Evolutionary conservation across 1,140 invertebrate species (phyloP).

Genomic region (Pseudobourletiella spinata): DNA sequence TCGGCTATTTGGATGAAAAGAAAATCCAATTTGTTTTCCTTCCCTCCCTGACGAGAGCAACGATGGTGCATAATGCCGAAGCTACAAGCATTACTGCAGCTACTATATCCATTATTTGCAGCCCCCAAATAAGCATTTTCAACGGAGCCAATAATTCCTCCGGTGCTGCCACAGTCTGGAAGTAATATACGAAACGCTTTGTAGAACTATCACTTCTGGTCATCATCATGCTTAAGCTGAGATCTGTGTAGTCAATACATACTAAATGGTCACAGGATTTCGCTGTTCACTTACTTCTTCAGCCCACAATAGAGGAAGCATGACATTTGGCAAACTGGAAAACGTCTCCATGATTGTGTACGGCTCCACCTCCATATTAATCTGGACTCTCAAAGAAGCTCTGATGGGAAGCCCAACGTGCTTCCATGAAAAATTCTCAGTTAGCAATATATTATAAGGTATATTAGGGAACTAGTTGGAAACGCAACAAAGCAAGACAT

Average conservation of each 20-base stretch:
- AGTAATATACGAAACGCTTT: not conserved
- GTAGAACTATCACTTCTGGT: not conserved
- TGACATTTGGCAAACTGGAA: conserved; percentile 42
- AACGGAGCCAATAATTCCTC: conserved; percentile 15
- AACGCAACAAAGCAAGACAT: too few relatives aligned
- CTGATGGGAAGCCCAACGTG: conserved; percentile 45
- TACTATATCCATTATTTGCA: conserved; percentile 1
- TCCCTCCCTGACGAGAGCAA: conserved; percentile 13
- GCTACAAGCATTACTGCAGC: not conserved
- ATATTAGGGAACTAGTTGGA: too few relatives aligned
- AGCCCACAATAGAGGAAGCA: conserved; percentile 49
- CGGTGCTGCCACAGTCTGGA: conserved; percentile 15
- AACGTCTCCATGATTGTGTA: conserved; percentile 41
- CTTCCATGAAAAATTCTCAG: too few relatives aligned
- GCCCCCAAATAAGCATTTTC: conserved; percentile 3
- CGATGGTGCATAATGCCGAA: not conserved
- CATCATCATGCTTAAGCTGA: too few relatives aligned
- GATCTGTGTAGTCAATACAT: too few relatives aligned
- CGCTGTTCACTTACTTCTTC: conserved; percentile 44
- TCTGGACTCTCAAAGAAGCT: conserved; percentile 46
- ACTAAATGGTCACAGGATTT: not conserved
- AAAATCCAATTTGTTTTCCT: conserved; percentile 12
- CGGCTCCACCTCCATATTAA: conserved; percentile 46
- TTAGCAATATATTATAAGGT: too few relatives aligned
- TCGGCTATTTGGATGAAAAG: too few relatives aligned